A percentile compares a stretch with the other conserved stretches of the same genome.
These are phyloP conservation scores for Panagrolaimus sp. DNA, from an alignment of 1,140 invertebrate species.

Conservation along the genomic window DNA sequence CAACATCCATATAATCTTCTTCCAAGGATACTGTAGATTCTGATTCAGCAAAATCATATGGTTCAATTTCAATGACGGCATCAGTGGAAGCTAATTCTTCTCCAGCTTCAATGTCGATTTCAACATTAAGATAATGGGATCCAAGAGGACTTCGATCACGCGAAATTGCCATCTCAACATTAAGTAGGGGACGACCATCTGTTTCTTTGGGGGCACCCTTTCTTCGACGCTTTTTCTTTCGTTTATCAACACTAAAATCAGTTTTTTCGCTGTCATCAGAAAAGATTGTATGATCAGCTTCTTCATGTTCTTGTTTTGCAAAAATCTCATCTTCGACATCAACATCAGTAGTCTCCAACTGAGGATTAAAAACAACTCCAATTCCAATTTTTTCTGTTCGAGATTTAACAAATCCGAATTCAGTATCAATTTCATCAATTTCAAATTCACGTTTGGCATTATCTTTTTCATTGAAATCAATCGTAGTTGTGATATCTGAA, in stretches of 20 bases:
- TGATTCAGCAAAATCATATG: slow-evolving; percentile 30
- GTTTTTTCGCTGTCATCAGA: slow-evolving; percentile 3
- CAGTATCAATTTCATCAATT: slow-evolving; percentile 9
- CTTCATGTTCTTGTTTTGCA: neutral
- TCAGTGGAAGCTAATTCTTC: slow-evolving; percentile 32
- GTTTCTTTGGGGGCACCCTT: neutral
- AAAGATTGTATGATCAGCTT: slow-evolving; percentile 10
- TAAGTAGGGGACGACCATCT: slow-evolving; percentile 4
- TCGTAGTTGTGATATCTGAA: neutral
- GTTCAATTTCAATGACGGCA: slow-evolving; percentile 30
- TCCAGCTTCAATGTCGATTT: slow-evolving; percentile 36
- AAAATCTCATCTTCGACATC: slow-evolving; percentile 28
- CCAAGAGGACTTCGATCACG: slow-evolving; percentile 27
- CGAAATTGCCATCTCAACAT: slow-evolving; percentile 12
- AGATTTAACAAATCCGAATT: slow-evolving; percentile 20
- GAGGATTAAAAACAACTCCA: slow-evolving; percentile 27
- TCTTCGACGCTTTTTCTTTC: slow-evolving; percentile 4
- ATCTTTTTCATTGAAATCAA: neutral
- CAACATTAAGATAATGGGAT: slow-evolving; percentile 32
- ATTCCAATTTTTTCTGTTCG: slow-evolving; percentile 29
- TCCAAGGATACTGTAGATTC: slow-evolving; percentile 28
- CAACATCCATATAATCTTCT: slow-evolving; percentile 34
- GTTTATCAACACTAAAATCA: slow-evolving; percentile 1
- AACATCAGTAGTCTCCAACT: slow-evolving; percentile 28
- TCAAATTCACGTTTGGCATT: neutral